Evolutionary conservation across 2,888 invertebrate species (phyloP).

Genomic region (Phanerotoma sp.): DNA sequence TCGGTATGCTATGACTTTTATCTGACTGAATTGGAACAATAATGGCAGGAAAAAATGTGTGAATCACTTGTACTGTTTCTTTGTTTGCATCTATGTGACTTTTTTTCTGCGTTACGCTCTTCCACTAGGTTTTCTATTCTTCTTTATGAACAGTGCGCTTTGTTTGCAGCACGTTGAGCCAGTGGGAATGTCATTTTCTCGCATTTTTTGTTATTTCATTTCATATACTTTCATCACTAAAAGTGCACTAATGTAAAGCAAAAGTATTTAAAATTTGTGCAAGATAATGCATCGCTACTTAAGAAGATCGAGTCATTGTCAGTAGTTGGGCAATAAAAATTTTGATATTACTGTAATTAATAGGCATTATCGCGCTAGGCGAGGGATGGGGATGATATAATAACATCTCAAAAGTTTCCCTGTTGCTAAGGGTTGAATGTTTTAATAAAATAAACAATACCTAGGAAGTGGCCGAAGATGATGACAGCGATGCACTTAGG

Average conservation of each 20-base stretch:
- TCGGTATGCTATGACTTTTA: background rate
- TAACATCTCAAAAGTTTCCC: too few species aligned
- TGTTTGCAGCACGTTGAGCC: slow-evolving; percentile 21
- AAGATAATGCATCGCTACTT: background rate
- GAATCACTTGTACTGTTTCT: background rate
- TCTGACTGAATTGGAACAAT: background rate
- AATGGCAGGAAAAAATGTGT: background rate
- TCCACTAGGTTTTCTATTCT: slow-evolving; percentile 4
- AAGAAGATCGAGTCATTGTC: too few species aligned
- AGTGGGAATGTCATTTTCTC: slow-evolving; percentile 10
- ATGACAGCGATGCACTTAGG: too few species aligned
- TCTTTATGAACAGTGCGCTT: slow-evolving; percentile 32
- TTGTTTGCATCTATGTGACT: background rate
- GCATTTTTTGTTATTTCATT: slow-evolving; percentile 2
- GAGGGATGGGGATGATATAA: too few species aligned
- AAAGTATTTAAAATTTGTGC: too few species aligned
- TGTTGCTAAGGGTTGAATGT: too few species aligned
- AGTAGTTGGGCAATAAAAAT: too few species aligned
- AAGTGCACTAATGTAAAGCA: background rate
- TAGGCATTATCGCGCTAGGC: too few species aligned
- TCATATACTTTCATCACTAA: background rate
- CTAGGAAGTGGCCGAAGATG: too few species aligned
- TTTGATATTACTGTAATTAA: too few species aligned
- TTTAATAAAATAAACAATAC: too few species aligned
- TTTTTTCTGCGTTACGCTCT: background rate